Conservation (phyloP, 2,797 vertebrate species). For the Tiaroga cobitis region DNA sequence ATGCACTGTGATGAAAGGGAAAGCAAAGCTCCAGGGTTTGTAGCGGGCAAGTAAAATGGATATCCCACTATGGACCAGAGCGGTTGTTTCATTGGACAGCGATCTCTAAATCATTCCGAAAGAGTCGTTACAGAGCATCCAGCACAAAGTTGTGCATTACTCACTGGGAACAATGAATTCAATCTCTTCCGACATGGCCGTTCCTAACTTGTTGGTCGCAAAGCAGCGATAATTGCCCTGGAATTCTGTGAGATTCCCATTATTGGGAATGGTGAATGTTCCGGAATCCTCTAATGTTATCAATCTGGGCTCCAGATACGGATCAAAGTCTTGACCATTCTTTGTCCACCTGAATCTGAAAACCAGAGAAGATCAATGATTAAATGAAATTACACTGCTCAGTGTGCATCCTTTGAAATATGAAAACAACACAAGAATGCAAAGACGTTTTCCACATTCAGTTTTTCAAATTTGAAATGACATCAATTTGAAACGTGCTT, state of each 20-base stretch:
- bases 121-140: conserved; percentile 65
- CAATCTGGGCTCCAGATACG: conserved; percentile 84
- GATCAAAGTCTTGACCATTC: conserved; percentile 87
- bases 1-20: conserved; percentile 22
- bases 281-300: conserved; percentile 83
- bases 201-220: conserved; percentile 88
- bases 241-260: conserved; percentile 88
- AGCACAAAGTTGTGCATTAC: conserved; percentile 63
- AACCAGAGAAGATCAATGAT: background rate
- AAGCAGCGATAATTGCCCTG: conserved; percentile 93
- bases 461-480: conserved; percentile 15
- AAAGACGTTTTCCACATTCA: background rate
- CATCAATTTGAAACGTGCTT: conserved; percentile 50
- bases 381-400: conserved; percentile 15
- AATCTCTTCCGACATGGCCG: conserved; percentile 91
- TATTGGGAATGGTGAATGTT: conserved; percentile 91
- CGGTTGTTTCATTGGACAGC: conserved; percentile 61
- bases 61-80: conserved; percentile 60
- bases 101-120: conserved; percentile 68
- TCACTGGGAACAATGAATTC: conserved; percentile 93
- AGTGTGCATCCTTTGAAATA: conserved; percentile 3
- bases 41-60: conserved; percentile 66
- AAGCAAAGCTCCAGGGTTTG: conserved; percentile 58
- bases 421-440: conserved; percentile 7
- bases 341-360: conserved; percentile 93